Conservation (phyloP, 2,888 invertebrate species). For the Tortricodes alternella region DNA sequence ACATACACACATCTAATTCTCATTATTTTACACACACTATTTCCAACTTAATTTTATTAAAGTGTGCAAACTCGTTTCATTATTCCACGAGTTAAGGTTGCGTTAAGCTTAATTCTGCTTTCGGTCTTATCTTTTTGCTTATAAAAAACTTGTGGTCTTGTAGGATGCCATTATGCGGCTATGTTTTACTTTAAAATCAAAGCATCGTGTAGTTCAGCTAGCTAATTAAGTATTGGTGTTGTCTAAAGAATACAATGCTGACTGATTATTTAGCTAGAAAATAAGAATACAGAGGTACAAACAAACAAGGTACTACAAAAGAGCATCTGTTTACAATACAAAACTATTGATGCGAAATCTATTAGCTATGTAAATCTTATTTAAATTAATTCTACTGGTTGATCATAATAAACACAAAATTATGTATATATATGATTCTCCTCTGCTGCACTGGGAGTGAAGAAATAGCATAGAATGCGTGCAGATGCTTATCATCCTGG, state of each 20-base stretch:
- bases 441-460: no score
- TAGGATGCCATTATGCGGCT: background rate
- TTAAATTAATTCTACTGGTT: no score
- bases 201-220: background rate
- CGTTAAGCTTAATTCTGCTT: slow-evolving; percentile 1
- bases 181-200: background rate
- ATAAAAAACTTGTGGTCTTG: background rate
- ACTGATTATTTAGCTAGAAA: no score
- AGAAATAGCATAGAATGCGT: no score
- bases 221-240: background rate
- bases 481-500: no score
- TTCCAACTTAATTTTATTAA: background rate
- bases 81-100: background rate
- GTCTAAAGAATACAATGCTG: background rate
- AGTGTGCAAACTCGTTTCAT: background rate
- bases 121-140: background rate
- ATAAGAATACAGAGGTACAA: no score
- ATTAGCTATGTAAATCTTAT: no score
- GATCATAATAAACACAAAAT: no score
- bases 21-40: background rate
- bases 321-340: no score
- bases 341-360: no score
- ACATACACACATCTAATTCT: background rate
- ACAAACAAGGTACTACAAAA: no score
- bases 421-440: no score